phyloP scores from a whole-genome alignment of 2,888 invertebrate genomes.

The Oxytorus armatus region DNA sequence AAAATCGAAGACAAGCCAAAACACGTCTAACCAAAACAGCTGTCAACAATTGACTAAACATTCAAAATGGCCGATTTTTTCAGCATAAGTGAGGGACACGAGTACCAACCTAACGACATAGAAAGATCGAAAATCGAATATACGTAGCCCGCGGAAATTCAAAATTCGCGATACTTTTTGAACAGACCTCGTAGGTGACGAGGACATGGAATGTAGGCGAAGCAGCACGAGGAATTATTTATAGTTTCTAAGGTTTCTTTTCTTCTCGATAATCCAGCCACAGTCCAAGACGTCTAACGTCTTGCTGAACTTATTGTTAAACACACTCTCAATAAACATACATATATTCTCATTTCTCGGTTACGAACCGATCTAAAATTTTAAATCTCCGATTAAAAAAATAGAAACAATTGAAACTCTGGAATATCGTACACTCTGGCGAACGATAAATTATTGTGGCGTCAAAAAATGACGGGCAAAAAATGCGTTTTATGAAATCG shows the following conservation, averaged over 20 bases:
- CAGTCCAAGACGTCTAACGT: conserved; percentile 48
- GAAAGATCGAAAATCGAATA: no score
- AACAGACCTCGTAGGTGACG: no score
- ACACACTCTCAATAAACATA: conserved; percentile 34
- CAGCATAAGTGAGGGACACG: no score
- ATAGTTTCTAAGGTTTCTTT: conserved; percentile 81
- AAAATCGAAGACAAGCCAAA: no score
- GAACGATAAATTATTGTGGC: background rate
- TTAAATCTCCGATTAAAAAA: background rate
- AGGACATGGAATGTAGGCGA: conserved; percentile 77
- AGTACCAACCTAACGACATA: no score
- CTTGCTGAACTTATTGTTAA: conserved; percentile 54
- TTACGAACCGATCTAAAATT: background rate
- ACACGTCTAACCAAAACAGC: no score
- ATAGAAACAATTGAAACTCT: no score
- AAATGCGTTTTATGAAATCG: conserved; percentile 1
- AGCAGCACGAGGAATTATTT: conserved; percentile 76
- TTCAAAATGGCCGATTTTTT: no score
- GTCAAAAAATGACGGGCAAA: background rate
- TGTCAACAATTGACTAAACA: no score
- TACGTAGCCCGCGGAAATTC: no score
- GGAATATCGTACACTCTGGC: background rate
- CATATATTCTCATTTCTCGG: background rate
- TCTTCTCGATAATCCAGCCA: conserved; percentile 72
- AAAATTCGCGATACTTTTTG: no score